Evolutionary conservation across 2,888 invertebrate species (phyloP), one percentile per base, ranked within the genome.

Genomic region (Tipula unca): DNA sequence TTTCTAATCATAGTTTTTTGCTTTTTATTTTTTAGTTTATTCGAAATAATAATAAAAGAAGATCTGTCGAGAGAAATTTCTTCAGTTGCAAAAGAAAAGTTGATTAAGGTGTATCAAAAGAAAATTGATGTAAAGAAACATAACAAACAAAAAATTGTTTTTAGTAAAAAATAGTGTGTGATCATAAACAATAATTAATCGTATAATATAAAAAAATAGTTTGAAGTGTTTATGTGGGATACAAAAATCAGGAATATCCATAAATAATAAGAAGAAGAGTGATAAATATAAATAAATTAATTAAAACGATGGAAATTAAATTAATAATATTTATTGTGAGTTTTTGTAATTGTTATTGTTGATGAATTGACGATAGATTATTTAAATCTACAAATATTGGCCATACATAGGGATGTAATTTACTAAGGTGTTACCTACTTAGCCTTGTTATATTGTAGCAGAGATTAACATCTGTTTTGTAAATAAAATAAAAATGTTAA

Each of bases 1-100:
- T 84, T 3, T 20, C 17, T 84, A 20, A 17, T 17, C 13, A 17
- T 32, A 83, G n/a, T 32, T 8, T 83, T 83, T 83, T 48, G 3
- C n/a, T 48, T 83, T 32, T 83, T 83, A 8, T 83, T 83, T 17
- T 83, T 32, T 83, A n/a, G 29, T 83, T 83, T 83, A 8, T 35
- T 83, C 32, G 17, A 32, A 83, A 83, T 83, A 83, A 84, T 54
- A 54, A 69, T 84, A 84, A 84, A 84, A 84, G 84, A 84, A 84
- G 84, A 84, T 84, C 36, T 36, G 36, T 20, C 20, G 17, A 84
- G 84, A 84, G 84, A 84, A 84, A 84, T 84, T 84, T 84, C 36
- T 36, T 84, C 36, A 84, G 84, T 84, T 20, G 35, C 36, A 36
- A 84, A 36, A 84, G 84, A 36, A 84, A 84, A 84, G 84, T 84